phyloP scores from a whole-genome alignment of 2,888 invertebrate genomes.

The Scrobipalpa atriplicella region DNA sequence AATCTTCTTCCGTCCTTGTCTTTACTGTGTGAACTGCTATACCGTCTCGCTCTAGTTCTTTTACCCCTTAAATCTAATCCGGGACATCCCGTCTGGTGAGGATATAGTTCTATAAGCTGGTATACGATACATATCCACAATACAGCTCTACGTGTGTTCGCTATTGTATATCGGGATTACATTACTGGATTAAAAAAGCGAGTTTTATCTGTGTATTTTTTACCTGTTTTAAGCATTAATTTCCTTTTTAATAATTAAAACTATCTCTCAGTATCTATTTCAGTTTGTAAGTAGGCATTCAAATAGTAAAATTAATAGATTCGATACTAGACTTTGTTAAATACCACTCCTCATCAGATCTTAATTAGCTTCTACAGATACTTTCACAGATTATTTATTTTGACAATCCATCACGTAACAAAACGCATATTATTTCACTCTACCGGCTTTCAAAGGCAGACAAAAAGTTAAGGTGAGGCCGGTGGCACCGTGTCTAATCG shows the following conservation, averaged over 20 bases:
- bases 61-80: slow-evolving; percentile 82
- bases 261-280: too few relatives aligned
- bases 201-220: too few relatives aligned
- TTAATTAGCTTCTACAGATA: not conserved
- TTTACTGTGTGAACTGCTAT: slow-evolving; percentile 46
- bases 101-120: slow-evolving; percentile 45
- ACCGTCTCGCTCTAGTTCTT: slow-evolving; percentile 70
- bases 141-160: not conserved
- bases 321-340: too few relatives aligned
- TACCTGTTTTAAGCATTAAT: too few relatives aligned
- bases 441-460: slow-evolving; percentile 16
- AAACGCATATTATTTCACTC: slow-evolving; percentile 2
- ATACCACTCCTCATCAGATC: too few relatives aligned
- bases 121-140: slow-evolving; percentile 37
- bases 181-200: not conserved
- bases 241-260: too few relatives aligned
- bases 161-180: not conserved
- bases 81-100: slow-evolving; percentile 74
- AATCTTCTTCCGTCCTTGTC: slow-evolving; percentile 73
- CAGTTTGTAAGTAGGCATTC: too few relatives aligned
- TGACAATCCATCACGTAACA: slow-evolving; percentile 13
- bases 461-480: slow-evolving; percentile 19
- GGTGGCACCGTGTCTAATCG: slow-evolving; percentile 69
- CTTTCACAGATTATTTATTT: slow-evolving; percentile 12
- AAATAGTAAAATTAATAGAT: too few relatives aligned